Evolutionary conservation across 23 tunicate species (phyloP).

Genomic region (Trididemnum clinides): DNA sequence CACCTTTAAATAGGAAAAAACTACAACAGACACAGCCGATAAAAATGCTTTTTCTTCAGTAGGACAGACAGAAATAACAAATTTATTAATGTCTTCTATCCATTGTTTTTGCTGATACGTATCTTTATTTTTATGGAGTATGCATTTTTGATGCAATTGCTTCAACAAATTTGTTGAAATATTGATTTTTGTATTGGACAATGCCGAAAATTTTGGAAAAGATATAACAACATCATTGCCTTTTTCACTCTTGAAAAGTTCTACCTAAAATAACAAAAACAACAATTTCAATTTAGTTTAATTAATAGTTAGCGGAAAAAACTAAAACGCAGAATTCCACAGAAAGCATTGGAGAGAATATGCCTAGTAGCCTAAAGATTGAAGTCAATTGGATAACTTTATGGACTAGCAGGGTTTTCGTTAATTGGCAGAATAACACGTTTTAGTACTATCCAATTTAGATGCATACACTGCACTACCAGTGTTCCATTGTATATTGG

Average conservation of each 20-base stretch:
- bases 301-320: too few species aligned
- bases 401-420: too few species aligned
- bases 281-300: too few species aligned
- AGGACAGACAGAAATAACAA: slow-evolving; percentile 1
- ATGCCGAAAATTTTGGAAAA: background rate
- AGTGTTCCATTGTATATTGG: too few species aligned
- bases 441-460: too few species aligned
- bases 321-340: too few species aligned
- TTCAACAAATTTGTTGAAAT: background rate
- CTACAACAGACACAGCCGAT: slow-evolving; percentile 12
- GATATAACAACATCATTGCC: background rate
- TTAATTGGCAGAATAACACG: too few species aligned
- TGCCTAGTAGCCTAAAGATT: too few species aligned
- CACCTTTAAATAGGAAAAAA: slow-evolving; percentile 38
- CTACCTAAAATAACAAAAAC: background rate
- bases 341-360: too few species aligned
- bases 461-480: too few species aligned
- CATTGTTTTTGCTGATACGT: background rate
- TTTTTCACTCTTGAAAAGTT: background rate
- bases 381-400: too few species aligned
- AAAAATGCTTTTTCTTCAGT: background rate
- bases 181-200: background rate
- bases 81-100: slow-evolving; percentile 14
- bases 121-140: background rate
- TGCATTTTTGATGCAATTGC: background rate